Evolutionary conservation across 2,888 invertebrate genomes (phyloP), one percentile per base, ranked within the genome.

Genomic region (Athalia cordata): DNA sequence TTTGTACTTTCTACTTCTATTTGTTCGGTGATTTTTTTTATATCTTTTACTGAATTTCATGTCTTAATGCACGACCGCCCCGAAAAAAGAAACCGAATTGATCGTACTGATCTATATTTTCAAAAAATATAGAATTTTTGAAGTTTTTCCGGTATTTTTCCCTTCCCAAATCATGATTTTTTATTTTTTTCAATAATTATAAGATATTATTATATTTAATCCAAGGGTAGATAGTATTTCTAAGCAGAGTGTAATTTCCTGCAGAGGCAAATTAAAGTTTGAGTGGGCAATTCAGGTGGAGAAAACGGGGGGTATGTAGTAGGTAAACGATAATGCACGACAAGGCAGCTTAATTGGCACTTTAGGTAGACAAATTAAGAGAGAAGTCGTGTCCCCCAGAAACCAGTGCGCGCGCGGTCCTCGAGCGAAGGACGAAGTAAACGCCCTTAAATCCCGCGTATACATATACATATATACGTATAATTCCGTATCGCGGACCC

Each of bases 301-400:
- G 59, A 45, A 6, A 6, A 1, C 8, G 7, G 61, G 61, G 61
- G 13, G n/a, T 70, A 45, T 43, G n/a, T 11, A 59, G 59, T 72
- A 57, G 57, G 72, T 72, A 72, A 72, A 72, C 72, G 72, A 72
- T 72, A 72, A 72, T 72, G 57, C 72, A 72, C 72, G 72, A 70
- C 77, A 68, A 77, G 68, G 59, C 77, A 55, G 77, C 77, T 77
- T 70, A 77, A 77, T 77, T 77, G 77, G 77, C 68, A 77, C 77
- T 77, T 68, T 49, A 62, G 76, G 77, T 68, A 68, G 77, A 77
- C 70, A 68, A 77, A 77, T 77, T 77, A 77, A 77, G 67, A 67
- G 29, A 29, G 68, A 77, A 77, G 67, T 76, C 76, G 70, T 11
- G 43, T 72, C 29, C 29, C 29, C 68, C 52, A 55, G 68, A 68